Base-by-base conservation (phyloP, 2,113 vertebrate genomes). In the Corythaixoides concolor region DNA sequence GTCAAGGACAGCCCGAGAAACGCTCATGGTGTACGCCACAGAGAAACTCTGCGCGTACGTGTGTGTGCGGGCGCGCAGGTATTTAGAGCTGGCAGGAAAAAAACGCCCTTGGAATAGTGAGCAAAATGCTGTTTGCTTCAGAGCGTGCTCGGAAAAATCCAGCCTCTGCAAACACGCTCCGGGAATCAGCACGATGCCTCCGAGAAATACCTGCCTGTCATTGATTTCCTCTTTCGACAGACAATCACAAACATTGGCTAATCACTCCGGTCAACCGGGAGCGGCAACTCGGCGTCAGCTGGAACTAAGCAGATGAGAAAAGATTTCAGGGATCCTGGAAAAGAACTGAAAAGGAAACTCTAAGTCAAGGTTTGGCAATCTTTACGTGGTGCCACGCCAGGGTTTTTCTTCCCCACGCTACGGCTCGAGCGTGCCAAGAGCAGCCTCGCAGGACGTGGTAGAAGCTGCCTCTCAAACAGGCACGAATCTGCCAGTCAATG, bases 11-110 rank as follows among this genome's bases (percentile, higher is more conserved):
- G 56, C 8, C 83, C 86, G 64, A 67, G 72, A 88, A 84, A 66
- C 73, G 82, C 27, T 45, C 37, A 0, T 2, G 5, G 60, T 32
- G 19, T 4, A 47, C 87, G 84, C 18, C 80, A 37, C 52, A 30
- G 73, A 6, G 5, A 67, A 67, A 23, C 47, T 8, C 39, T 0
- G 53, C 1, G 4, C 5, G 3, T 24, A 28, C 11, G 1, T 32
- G 66, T 2, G 6, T 2, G 2, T 32, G 75, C 5, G 0, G n/a
- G n/a, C 6, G 5, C 8, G 2, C 30, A 11, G 3, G 62, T 4
- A 3, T 35, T 52, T 15, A 30, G 68, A 0, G 45, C 68, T 19
- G 59, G 83, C 73, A 87, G 56, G 76, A 23, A 33, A 74, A 12
- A 80, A 85, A 23, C 0, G 0, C 60, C 89, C 76, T 89, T 59